Base-by-base conservation (phyloP, 1,140 invertebrate genomes). In the Capitella teleta region DNA sequence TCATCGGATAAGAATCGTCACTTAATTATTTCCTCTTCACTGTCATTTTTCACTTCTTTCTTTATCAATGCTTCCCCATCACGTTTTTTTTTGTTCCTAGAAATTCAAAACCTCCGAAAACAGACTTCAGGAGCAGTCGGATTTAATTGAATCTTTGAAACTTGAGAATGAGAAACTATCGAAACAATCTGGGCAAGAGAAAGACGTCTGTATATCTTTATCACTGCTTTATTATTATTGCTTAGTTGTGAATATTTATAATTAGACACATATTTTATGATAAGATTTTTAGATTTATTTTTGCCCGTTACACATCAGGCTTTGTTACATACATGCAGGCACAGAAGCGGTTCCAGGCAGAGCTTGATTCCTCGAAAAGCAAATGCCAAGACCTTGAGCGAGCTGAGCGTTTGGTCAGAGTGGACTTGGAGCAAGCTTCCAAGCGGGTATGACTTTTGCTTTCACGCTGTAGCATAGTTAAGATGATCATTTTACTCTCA, bases 31-130 rank as follows among this genome's bases (percentile, higher is more conserved):
- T n/a, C n/a, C n/a, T n/a, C n/a, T n/a, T n/a, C n/a, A n/a, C n/a
- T n/a, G n/a, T n/a, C n/a, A n/a, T n/a, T n/a, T n/a, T n/a, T n/a
- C n/a, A n/a, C n/a, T n/a, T n/a, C n/a, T n/a, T n/a, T n/a, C n/a
- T n/a, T n/a, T n/a, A n/a, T n/a, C n/a, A n/a, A n/a, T n/a, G n/a
- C n/a, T n/a, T n/a, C n/a, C n/a, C n/a, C n/a, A n/a, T n/a, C n/a
- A n/a, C n/a, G n/a, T n/a, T 6, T 19, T 40, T 40, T 4, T 40
- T 19, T 40, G 38, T 21, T 2, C 53, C 8, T 54, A 71, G 66
- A 66, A 68, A 61, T 68, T 70, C 45, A 71, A 68, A 49, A 43
- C 57, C 16, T 53, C 64, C 19, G 68, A 71, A 50, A 67, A 56
- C 47, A 66, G 65, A 48, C 48, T 62, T 12, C 55, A 61, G 36